Percentiles rank a stretch among this genome's conserved stretches.
phyloP scores from a whole-genome alignment of 2,797 vertebrate species.

The Amblyopsis hoosieri region DNA sequence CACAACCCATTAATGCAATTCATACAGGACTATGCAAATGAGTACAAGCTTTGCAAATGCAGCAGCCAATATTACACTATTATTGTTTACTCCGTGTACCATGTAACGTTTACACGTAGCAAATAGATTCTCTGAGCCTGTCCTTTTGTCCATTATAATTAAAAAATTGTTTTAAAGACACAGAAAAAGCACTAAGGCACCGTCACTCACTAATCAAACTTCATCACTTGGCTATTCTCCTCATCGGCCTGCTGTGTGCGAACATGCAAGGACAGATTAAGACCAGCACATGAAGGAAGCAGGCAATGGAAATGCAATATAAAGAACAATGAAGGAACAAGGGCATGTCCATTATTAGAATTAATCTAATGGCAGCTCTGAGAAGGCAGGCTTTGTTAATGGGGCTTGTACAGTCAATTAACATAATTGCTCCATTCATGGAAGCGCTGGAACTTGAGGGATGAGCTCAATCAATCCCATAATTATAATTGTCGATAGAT shows the following conservation, averaged over 20 bases:
- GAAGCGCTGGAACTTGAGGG: conserved; percentile 66
- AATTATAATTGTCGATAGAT: conserved; percentile 75
- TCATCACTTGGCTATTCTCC: neutral
- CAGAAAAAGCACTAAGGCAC: neutral
- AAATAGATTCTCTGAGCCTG: no score
- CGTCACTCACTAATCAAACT: neutral
- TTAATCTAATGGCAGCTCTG: conserved; percentile 71
- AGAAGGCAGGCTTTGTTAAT: conserved; percentile 75
- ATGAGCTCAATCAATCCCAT: conserved; percentile 74
- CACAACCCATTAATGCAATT: neutral
- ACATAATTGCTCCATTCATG: conserved; percentile 81
- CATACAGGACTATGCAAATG: neutral
- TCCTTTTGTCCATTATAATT: no score
- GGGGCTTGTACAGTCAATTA: conserved; percentile 79
- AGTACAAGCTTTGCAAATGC: no score
- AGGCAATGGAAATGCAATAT: conserved; percentile 48
- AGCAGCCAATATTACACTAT: no score
- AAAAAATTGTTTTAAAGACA: no score
- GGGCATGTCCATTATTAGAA: conserved; percentile 75
- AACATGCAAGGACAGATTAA: conserved; percentile 31
- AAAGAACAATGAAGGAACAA: conserved; percentile 70
- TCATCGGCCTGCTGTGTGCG: conserved; percentile 17
- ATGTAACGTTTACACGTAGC: no score
- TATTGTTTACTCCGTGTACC: no score
- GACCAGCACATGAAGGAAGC: conserved; percentile 44